Evolutionary conservation across 2,797 vertebrate genomes (phyloP), one percentile per base, ranked within the genome.

Genomic region (Limnodromus scolopaceus): DNA sequence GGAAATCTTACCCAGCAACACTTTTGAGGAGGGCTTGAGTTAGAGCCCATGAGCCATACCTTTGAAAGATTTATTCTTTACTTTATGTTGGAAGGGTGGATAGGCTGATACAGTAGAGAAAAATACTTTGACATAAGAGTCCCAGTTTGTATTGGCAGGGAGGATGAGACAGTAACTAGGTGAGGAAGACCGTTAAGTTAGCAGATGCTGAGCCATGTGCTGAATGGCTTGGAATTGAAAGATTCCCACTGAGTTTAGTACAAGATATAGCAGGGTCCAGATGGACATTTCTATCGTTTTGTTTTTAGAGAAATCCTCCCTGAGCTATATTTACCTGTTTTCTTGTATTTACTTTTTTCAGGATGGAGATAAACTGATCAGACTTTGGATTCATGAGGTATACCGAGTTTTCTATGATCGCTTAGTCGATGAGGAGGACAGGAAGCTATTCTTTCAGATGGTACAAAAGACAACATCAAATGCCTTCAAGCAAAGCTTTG

Each of bases 341-440:
- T 87, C 78, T 72, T 71, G 19, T 88, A 27, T 94, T 92, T 97
- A 45, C 7, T 10, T 96, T 97, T 96, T 96, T 87, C 97, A 99
- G 99, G 98, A 99, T 58, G 98, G 97, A 93, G 98, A 99, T 94
- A 99, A 99, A 96, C 94, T 99, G 79, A 99, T 99, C 88, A 98
- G 99, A 57, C 98, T 99, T 90, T 99, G 99, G 99, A 98, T 99
- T 96, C 99, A 99, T 93, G 99, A 99, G 93, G 97, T 99, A 71
- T 99, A 99, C 92, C 98, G 99, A 18, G 99, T 99, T 78, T 99
- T 99, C 97, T 99, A 98, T 82, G 99, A 99, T 88, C 98, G 99
- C 75, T 98, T 99, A 81, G 98, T 99, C 75, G 99, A 99, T 74
- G 92, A 89, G 1, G 97, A 98, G 2, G 99, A 99, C 97, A 98